phyloP scores from a whole-genome alignment of 2,797 vertebrate species.

The Pangasius krempfi region DNA sequence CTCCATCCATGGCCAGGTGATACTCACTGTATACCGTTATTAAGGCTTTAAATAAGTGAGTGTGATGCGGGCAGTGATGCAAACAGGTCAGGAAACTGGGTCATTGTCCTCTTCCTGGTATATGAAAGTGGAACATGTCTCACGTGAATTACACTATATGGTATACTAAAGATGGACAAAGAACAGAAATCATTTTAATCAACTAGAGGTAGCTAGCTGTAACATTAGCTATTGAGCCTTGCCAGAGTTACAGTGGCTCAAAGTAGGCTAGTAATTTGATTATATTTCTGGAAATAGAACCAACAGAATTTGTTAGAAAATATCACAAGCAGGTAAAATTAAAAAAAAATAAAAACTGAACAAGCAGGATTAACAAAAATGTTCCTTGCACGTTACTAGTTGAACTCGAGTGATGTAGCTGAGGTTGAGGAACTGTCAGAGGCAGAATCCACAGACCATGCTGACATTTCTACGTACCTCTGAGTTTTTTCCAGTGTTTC shows the following conservation, averaged over 20 bases:
- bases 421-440: not conserved
- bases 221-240: not conserved
- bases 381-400: not conserved
- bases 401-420: not conserved
- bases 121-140: constrained; percentile 69
- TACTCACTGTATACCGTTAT: not conserved
- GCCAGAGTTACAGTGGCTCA: not conserved
- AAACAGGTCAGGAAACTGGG: constrained; percentile 65
- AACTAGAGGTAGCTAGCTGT: not conserved
- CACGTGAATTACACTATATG: constrained; percentile 53
- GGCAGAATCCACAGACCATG: not conserved
- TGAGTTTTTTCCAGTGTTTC: not conserved
- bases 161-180: not conserved
- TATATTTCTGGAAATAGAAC: not conserved
- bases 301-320: not conserved
- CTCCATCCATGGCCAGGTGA: not conserved
- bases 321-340: not conserved
- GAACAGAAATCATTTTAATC: not conserved
- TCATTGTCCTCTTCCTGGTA: constrained; percentile 61
- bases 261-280: not conserved
- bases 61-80: constrained; percentile 38
- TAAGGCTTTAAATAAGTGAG: constrained; percentile 4
- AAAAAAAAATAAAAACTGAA: not conserved
- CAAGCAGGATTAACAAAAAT: not conserved
- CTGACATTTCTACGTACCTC: not conserved